These are phyloP conservation scores for Tokudaia tokunoshimensis DNA, from an alignment of 2,797 vertebrate genomes.

Conservation along the genomic window DNA sequence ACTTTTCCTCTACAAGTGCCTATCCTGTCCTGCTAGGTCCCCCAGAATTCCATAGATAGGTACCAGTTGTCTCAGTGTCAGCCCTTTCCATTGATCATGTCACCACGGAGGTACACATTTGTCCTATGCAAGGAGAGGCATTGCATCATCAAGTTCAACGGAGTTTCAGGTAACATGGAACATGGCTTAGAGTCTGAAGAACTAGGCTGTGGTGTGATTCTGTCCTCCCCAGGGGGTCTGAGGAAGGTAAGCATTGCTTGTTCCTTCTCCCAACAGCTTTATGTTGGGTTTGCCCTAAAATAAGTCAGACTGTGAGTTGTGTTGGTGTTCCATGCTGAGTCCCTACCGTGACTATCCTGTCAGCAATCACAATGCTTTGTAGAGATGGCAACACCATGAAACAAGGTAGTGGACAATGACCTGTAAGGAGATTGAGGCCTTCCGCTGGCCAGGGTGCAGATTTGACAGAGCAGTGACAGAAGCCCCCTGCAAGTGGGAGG, in stretches of 20 bases:
- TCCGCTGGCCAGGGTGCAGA: background rate
- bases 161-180: background rate
- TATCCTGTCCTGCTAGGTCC: background rate
- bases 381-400: background rate
- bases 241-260: background rate
- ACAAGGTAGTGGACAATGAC: background rate
- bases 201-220: background rate
- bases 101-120: background rate
- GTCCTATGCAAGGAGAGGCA: background rate
- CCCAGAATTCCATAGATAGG: background rate
- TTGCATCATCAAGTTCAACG: background rate
- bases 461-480: background rate
- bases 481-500: no score
- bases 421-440: background rate
- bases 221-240: background rate
- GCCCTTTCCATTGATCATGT: background rate
- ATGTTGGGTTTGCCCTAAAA: background rate
- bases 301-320: background rate
- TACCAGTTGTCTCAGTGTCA: background rate
- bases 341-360: background rate
- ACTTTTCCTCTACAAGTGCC: background rate
- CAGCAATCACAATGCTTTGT: background rate
- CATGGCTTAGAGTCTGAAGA: background rate
- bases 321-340: background rate
- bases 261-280: background rate